Evolutionary conservation across 2,888 invertebrate genomes (phyloP).

Genomic region (Antheraea assamensis): DNA sequence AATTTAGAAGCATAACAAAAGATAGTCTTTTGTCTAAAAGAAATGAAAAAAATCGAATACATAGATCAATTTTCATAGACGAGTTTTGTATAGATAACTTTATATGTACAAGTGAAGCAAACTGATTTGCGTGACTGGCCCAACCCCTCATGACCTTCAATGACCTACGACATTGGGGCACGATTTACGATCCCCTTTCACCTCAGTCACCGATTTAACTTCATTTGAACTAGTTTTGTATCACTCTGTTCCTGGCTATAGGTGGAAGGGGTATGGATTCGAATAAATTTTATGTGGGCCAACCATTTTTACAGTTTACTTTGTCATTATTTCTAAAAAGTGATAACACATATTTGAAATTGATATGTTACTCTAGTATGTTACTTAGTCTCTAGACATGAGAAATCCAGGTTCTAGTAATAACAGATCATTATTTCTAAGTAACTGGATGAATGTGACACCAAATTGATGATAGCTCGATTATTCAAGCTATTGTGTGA

Average conservation of each 20-base stretch:
- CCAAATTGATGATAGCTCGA: neutral
- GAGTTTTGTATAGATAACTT: neutral
- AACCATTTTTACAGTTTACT: neutral
- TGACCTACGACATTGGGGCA: conserved; percentile 59
- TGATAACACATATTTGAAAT: neutral
- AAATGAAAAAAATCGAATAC: too few relatives aligned
- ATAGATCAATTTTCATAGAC: neutral
- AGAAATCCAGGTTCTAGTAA: neutral
- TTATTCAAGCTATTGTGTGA: neutral
- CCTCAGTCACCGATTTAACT: conserved; percentile 47
- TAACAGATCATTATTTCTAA: neutral
- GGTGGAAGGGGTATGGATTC: too few relatives aligned
- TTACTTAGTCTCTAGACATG: too few relatives aligned
- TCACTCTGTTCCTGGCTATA: neutral
- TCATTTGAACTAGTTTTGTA: conserved; percentile 24
- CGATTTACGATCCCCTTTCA: conserved; percentile 43
- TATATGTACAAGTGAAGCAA: conserved; percentile 24
- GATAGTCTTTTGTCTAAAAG: too few relatives aligned
- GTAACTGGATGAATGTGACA: neutral
- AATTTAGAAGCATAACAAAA: too few relatives aligned
- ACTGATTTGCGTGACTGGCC: conserved; percentile 59
- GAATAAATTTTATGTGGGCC: neutral
- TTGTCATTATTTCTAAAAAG: neutral
- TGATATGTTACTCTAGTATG: neutral
- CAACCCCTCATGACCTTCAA: conserved; percentile 51